A percentile compares a stretch with the other conserved stretches of the same genome.
These are phyloP conservation scores for Rhinichthys osculus DNA, from an alignment of 2,797 vertebrate genomes.

Conservation along the genomic window DNA sequence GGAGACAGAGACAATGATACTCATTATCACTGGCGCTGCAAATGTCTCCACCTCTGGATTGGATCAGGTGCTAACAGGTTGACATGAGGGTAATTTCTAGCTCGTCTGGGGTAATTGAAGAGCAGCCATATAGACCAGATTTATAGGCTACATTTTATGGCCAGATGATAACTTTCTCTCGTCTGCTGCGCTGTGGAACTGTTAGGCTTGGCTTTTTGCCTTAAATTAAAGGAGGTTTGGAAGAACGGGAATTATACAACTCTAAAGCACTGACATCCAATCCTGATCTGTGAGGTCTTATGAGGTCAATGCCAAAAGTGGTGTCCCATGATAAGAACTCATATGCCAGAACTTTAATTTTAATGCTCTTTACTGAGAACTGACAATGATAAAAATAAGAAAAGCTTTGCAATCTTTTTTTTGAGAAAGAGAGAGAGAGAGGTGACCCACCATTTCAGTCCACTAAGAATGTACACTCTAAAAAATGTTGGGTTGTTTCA, in stretches of 20 bases:
- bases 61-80: slow-evolving; percentile 54
- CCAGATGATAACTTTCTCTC: slow-evolving; percentile 37
- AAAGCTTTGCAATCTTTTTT: slow-evolving; percentile 12
- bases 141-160: slow-evolving; percentile 39
- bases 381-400: background rate
- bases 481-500: too few relatives aligned
- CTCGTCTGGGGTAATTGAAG: slow-evolving; percentile 45
- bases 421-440: too few relatives aligned
- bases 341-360: background rate
- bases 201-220: slow-evolving; percentile 33
- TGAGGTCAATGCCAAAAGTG: slow-evolving; percentile 17
- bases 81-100: slow-evolving; percentile 38
- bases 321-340: slow-evolving; percentile 2
- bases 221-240: slow-evolving; percentile 25
- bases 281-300: slow-evolving; percentile 12
- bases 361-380: slow-evolving; percentile 25
- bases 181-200: slow-evolving; percentile 1
- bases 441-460: background rate
- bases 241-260: slow-evolving; percentile 1
- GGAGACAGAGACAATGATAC: slow-evolving; percentile 46
- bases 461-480: too few relatives aligned
- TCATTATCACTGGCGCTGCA: slow-evolving; percentile 47
- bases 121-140: slow-evolving; percentile 44
- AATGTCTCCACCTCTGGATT: slow-evolving; percentile 38
- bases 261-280: slow-evolving; percentile 8